These are phyloP conservation scores for Gambusia yucatana DNA, from an alignment of 2,797 vertebrate genomes.

Conservation along the genomic window DNA sequence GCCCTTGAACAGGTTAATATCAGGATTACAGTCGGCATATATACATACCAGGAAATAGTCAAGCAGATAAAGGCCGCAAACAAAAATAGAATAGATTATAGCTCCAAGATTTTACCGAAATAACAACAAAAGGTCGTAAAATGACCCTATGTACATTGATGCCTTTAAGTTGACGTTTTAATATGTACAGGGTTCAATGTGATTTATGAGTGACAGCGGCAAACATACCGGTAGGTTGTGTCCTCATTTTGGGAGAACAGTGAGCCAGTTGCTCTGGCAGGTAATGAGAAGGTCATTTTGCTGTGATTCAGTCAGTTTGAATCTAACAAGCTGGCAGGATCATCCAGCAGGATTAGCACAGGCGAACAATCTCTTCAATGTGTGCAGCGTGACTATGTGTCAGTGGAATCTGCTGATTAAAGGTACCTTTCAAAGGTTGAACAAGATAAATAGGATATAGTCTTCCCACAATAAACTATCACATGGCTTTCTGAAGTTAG, in stretches of 20 bases:
- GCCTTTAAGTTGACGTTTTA: neutral
- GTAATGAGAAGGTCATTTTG: slow-evolving; percentile 63
- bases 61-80: neutral
- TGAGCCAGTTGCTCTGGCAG: slow-evolving; percentile 32
- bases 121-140: neutral
- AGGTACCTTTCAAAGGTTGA: slow-evolving; percentile 28
- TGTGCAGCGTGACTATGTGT: slow-evolving; percentile 44
- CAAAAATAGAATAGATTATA: neutral
- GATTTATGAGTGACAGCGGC: neutral
- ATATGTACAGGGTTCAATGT: neutral
- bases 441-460: neutral
- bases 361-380: slow-evolving; percentile 57
- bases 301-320: slow-evolving; percentile 60
- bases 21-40: slow-evolving; percentile 25
- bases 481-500: neutral
- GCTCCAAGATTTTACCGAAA: neutral
- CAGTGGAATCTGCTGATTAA: slow-evolving; percentile 51
- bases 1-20: slow-evolving; percentile 55
- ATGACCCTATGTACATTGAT: neutral
- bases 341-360: slow-evolving; percentile 65
- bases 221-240: slow-evolving; percentile 16
- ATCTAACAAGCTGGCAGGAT: slow-evolving; percentile 62
- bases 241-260: slow-evolving; percentile 34
- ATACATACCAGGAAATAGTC: slow-evolving; percentile 4
- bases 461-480: slow-evolving; percentile 12